Evolutionary conservation across 2,888 invertebrate genomes (phyloP).

Genomic region (Taphrorychus bicolor): DNA sequence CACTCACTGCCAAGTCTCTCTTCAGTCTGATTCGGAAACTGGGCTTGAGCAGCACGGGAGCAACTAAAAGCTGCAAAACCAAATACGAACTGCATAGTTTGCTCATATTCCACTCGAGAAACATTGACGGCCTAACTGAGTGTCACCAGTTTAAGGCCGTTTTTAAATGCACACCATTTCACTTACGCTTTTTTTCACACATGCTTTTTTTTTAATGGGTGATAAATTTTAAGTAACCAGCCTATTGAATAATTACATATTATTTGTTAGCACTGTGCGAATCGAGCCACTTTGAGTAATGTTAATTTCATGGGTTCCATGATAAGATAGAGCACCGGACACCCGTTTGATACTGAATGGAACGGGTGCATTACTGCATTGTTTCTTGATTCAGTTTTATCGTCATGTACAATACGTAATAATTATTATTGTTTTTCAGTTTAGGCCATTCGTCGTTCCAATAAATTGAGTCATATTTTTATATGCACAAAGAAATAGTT

Average conservation of each 20-base stretch:
- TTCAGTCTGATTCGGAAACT: background rate
- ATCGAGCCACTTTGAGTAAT: background rate
- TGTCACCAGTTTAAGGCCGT: background rate
- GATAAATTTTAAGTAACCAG: background rate
- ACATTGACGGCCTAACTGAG: background rate
- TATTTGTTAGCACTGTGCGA: background rate
- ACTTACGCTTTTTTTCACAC: background rate
- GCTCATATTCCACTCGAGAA: background rate
- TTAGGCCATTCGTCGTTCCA: too few relatives aligned
- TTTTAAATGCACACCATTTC: background rate
- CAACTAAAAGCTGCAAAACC: background rate
- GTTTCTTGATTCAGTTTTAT: too few relatives aligned
- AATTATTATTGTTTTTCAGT: too few relatives aligned
- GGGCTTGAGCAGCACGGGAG: background rate
- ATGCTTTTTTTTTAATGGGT: background rate
- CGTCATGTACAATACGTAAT: too few relatives aligned
- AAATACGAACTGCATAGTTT: constrained; percentile 1
- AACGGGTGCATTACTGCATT: too few relatives aligned
- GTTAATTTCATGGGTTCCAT: background rate
- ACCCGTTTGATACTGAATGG: too few relatives aligned
- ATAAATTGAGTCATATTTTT: too few relatives aligned
- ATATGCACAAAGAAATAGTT: too few relatives aligned
- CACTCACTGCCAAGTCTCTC: background rate
- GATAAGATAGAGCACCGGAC: background rate
- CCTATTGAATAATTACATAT: background rate